Conservation (phyloP, 2,797 vertebrate species). For the Leptatherina wallacei region DNA sequence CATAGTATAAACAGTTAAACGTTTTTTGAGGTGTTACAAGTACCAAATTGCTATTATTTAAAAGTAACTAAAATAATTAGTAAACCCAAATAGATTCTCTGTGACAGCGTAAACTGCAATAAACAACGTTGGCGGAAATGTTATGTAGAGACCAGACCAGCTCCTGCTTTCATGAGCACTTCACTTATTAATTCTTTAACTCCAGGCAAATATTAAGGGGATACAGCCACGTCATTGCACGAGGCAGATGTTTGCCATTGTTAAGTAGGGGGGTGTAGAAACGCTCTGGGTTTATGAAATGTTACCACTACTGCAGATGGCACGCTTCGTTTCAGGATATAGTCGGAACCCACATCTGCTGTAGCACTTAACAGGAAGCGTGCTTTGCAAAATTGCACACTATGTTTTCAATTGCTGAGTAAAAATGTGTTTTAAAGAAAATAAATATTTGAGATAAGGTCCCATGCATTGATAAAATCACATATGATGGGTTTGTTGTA, state of each 20-base stretch:
- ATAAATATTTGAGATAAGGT: background rate
- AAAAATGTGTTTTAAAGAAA: background rate
- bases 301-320: background rate
- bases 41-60: accelerated
- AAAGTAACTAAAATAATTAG: accelerated
- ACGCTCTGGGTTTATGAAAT: background rate
- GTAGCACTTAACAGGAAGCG: conserved; percentile 34
- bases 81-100: background rate
- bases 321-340: conserved; percentile 62
- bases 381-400: conserved; percentile 33
- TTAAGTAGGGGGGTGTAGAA: background rate
- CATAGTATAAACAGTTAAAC: background rate
- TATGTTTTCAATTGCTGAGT: background rate
- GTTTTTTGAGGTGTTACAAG: accelerated
- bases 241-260: background rate
- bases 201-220: accelerated
- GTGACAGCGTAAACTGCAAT: conserved; percentile 16
- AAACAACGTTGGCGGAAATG: conserved; percentile 3
- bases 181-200: background rate
- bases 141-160: background rate
- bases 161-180: conserved; percentile 1
- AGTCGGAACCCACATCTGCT: conserved; percentile 46
- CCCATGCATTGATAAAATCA: background rate
- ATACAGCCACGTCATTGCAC: accelerated
- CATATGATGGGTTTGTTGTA: background rate